These are phyloP conservation scores for Propithecus coquereli DNA, from an alignment of 2,113 vertebrate genomes.

Conservation along the genomic window DNA sequence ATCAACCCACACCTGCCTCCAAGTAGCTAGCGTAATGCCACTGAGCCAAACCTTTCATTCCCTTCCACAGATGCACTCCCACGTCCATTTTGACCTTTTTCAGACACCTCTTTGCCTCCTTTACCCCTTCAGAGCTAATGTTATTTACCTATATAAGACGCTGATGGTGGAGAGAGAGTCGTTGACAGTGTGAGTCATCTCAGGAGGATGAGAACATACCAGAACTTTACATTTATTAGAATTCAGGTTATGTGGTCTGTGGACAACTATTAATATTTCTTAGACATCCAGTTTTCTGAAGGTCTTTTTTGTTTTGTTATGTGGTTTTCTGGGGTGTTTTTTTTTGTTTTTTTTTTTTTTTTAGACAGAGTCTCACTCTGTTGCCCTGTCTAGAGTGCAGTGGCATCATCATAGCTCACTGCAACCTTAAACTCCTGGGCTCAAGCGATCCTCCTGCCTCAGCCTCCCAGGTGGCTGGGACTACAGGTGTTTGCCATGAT, in stretches of 20 bases:
- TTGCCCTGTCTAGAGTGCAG: too few relatives aligned
- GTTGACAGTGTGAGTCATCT: background rate
- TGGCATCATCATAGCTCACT: too few relatives aligned
- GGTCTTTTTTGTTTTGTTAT: background rate
- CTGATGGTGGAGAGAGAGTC: background rate
- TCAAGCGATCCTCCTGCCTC: too few relatives aligned
- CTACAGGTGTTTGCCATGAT: too few relatives aligned
- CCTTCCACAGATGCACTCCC: background rate
- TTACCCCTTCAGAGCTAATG: background rate
- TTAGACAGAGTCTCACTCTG: too few relatives aligned
- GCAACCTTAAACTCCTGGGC: too few relatives aligned
- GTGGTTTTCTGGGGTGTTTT: too few relatives aligned
- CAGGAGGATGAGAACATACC: background rate
- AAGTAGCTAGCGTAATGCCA: background rate
- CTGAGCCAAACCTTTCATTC: background rate
- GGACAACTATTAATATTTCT: background rate
- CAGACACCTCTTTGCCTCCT: background rate
- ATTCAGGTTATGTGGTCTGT: background rate
- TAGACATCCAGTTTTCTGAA: background rate
- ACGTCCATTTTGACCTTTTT: background rate
- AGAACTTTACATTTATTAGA: background rate
- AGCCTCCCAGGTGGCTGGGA: too few relatives aligned
- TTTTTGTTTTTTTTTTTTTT: too few relatives aligned
- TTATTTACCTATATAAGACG: background rate
- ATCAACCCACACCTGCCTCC: background rate